Evolutionary conservation across 2,888 invertebrate species (phyloP).

Genomic region (Cataglyphis rosenhaueri): DNA sequence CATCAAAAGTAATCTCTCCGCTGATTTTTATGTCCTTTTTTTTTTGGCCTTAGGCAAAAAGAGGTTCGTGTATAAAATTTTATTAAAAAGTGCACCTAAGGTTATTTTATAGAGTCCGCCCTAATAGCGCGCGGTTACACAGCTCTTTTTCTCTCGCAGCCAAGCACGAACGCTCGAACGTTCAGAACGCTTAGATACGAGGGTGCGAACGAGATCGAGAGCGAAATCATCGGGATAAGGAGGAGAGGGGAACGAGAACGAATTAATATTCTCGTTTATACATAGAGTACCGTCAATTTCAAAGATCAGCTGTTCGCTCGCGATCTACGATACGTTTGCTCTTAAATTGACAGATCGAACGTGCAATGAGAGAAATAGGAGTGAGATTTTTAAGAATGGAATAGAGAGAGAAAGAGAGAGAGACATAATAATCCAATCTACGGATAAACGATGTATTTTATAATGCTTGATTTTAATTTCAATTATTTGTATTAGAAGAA

Average conservation of each 20-base stretch:
- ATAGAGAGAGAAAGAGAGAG: neutral
- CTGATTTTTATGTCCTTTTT: slow-evolving; percentile 15
- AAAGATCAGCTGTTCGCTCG: neutral
- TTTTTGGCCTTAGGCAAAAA: neutral
- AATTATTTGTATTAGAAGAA: neutral
- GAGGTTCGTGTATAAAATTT: slow-evolving; percentile 12
- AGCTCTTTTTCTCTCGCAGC: neutral
- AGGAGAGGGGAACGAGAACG: neutral
- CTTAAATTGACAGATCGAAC: neutral
- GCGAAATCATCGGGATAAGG: neutral
- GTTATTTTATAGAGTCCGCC: neutral
- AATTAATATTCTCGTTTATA: slow-evolving; percentile 1
- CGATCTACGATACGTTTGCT: neutral
- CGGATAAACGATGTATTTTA: neutral
- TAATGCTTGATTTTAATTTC: neutral
- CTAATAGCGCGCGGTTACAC: neutral
- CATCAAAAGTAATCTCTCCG: neutral
- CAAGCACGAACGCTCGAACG: neutral
- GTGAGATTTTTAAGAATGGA: neutral
- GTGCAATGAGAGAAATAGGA: neutral
- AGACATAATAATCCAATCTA: neutral
- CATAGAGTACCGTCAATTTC: neutral
- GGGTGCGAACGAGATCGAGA: slow-evolving; percentile 13
- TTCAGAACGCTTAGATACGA: neutral
- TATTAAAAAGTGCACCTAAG: slow-evolving; percentile 3